Evolutionary conservation across 1,140 invertebrate genomes (phyloP).

Genomic region (Atopsyche davidsoni): DNA sequence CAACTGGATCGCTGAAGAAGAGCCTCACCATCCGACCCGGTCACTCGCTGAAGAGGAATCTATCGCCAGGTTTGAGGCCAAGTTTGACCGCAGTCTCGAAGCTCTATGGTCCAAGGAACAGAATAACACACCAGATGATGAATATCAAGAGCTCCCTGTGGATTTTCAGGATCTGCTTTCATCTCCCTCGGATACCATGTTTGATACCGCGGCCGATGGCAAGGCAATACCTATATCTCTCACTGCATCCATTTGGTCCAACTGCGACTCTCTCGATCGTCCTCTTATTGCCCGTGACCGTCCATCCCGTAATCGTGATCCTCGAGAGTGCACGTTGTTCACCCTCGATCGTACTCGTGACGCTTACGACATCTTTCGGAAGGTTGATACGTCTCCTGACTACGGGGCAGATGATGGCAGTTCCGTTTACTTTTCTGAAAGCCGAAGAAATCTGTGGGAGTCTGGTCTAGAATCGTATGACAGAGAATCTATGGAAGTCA

Average conservation of each 20-base stretch:
- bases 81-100: conserved; percentile 60
- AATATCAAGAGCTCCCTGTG: conserved; percentile 52
- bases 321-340: conserved; percentile 13
- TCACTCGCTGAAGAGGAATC: conserved; percentile 48
- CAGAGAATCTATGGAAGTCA: conserved; percentile 34
- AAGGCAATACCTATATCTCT: conserved; percentile 39
- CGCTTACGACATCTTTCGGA: not conserved
- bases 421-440: conserved; percentile 3
- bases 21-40: conserved; percentile 34
- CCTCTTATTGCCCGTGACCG: conserved; percentile 3
- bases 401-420: conserved; percentile 5
- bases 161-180: conserved; percentile 52
- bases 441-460: conserved; percentile 26
- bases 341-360: not conserved
- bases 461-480: conserved; percentile 28
- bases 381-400: conserved; percentile 2
- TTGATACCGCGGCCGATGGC: conserved; percentile 39
- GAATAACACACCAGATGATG: conserved; percentile 43
- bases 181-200: conserved; percentile 44
- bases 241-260: conserved; percentile 42
- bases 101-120: conserved; percentile 52
- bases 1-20: conserved; percentile 38
- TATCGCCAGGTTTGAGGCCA: conserved; percentile 58
- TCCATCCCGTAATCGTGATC: not conserved
- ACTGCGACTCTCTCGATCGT: conserved; percentile 30